phyloP scores from a whole-genome alignment of 2,888 invertebrate genomes.

The Amaurobius ferox region DNA sequence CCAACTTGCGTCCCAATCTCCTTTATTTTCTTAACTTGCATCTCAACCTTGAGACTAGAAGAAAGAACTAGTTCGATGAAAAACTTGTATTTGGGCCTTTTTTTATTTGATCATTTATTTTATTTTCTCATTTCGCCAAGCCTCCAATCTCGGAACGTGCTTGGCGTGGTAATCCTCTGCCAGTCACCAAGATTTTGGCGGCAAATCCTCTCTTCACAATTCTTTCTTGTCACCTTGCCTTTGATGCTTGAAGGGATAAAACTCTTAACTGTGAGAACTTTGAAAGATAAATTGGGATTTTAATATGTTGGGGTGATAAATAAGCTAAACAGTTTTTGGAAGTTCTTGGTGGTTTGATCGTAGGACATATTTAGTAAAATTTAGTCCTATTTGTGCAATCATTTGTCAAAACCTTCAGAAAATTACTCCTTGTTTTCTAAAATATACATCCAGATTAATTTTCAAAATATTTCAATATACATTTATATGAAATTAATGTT shows the following conservation, averaged over 20 bases:
- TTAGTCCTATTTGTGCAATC: no score
- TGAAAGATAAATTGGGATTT: background rate
- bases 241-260: background rate
- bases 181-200: conserved; percentile 27
- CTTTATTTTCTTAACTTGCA: background rate
- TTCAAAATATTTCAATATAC: no score
- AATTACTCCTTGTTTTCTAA: no score
- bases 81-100: background rate
- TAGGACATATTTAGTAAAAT: no score
- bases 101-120: background rate
- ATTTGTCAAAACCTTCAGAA: no score
- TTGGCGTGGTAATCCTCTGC: conserved; percentile 31
- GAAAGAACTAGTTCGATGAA: background rate
- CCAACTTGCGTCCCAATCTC: background rate
- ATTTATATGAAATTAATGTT: no score
- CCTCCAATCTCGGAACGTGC: conserved; percentile 29
- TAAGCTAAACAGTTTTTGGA: no score
- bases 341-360: no score
- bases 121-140: conserved; percentile 9
- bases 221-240: background rate
- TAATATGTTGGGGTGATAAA: no score
- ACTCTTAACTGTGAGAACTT: background rate
- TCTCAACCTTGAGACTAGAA: conserved; percentile 2
- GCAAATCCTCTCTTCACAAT: background rate
- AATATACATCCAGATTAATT: no score